Percentiles rank a stretch among this genome's conserved stretches.
These are phyloP conservation scores for Corella eumyota DNA, from an alignment of 23 tunicate genomes.

Conservation along the genomic window DNA sequence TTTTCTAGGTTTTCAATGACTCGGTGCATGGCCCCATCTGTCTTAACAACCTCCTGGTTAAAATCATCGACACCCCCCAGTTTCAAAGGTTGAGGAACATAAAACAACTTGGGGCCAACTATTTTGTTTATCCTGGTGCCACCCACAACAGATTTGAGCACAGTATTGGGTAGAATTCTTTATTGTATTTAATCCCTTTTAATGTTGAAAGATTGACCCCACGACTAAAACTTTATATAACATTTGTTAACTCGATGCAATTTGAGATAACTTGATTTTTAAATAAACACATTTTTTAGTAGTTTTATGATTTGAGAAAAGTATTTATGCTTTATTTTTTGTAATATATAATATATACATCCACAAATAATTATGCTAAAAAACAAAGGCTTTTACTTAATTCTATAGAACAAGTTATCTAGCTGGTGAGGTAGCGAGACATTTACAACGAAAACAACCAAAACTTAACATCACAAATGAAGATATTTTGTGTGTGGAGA, in stretches of 20 bases:
- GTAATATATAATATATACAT: no score
- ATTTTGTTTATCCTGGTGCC: slow-evolving; percentile 69
- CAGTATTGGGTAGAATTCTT: slow-evolving; percentile 63
- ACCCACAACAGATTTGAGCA: slow-evolving; percentile 83
- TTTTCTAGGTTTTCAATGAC: slow-evolving; percentile 58
- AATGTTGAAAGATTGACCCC: no score
- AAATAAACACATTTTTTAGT: no score
- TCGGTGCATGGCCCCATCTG: slow-evolving; percentile 63
- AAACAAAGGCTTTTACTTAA: background rate
- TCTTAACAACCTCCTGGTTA: slow-evolving; percentile 38
- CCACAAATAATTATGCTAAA: no score
- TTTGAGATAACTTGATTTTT: no score
- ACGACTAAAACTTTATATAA: no score
- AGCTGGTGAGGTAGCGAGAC: slow-evolving; percentile 51
- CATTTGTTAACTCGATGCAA: no score
- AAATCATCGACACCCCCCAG: slow-evolving; percentile 75
- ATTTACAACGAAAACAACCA: slow-evolving; percentile 31
- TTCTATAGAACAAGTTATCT: slow-evolving; percentile 50
- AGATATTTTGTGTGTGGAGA: slow-evolving; percentile 68
- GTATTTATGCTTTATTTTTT: no score
- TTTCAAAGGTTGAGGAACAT: slow-evolving; percentile 65
- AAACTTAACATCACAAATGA: slow-evolving; percentile 12
- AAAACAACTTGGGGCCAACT: slow-evolving; percentile 51
- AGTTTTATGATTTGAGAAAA: no score
- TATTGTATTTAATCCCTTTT: no score